A percentile compares a stretch with the other conserved stretches of the same genome.
phyloP scores from a whole-genome alignment of 2,888 invertebrate genomes.

The Pseudolycoriella hygida region DNA sequence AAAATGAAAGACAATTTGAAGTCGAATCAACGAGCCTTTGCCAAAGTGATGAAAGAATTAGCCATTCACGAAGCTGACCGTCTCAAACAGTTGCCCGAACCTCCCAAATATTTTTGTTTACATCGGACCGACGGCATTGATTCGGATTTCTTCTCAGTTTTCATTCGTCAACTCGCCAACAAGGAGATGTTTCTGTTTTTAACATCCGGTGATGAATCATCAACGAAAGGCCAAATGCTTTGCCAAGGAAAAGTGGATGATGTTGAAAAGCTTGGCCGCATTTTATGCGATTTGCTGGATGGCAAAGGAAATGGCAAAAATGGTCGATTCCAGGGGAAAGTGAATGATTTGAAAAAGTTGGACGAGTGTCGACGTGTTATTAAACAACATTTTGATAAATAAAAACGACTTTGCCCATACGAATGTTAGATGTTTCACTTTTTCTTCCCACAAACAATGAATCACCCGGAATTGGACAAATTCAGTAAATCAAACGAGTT shows the following conservation, averaged over 20 bases:
- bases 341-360: slow-evolving; percentile 43
- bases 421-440: no score
- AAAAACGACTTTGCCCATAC: no score
- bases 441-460: no score
- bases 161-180: slow-evolving; percentile 39
- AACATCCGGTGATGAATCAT: slow-evolving; percentile 52
- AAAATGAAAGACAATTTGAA: slow-evolving; percentile 56
- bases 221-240: slow-evolving; percentile 35
- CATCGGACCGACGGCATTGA: slow-evolving; percentile 56
- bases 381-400: no score
- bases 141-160: slow-evolving; percentile 51
- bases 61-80: slow-evolving; percentile 49
- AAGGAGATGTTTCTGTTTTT: slow-evolving; percentile 42
- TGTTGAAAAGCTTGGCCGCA: slow-evolving; percentile 23
- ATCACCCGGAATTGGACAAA: no score
- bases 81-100: slow-evolving; percentile 31
- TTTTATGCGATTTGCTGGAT: slow-evolving; percentile 46
- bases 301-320: slow-evolving; percentile 61
- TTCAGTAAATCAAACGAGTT: no score
- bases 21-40: slow-evolving; percentile 41
- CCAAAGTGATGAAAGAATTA: slow-evolving; percentile 46
- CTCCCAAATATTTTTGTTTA: slow-evolving; percentile 38
- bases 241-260: slow-evolving; percentile 29
- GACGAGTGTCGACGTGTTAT: slow-evolving; percentile 31
- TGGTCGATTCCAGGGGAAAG: slow-evolving; percentile 60